These are phyloP conservation scores for Heteronetta atricapilla DNA, from an alignment of 2,113 vertebrate species.

Conservation along the genomic window DNA sequence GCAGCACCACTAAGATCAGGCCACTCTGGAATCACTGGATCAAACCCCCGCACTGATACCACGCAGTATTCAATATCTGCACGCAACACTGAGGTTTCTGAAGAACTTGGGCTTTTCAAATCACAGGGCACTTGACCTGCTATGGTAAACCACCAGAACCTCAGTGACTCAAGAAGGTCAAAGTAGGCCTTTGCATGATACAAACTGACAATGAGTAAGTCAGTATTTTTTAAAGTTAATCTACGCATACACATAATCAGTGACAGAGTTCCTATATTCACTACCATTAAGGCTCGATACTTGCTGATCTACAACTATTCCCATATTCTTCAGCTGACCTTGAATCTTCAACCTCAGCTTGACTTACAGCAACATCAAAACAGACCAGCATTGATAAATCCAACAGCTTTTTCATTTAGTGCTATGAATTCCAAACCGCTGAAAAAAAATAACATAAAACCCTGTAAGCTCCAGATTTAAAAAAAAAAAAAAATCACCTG, in stretches of 20 bases:
- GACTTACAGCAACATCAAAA: neutral
- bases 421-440: neutral
- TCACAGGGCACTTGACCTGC: neutral
- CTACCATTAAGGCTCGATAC: neutral
- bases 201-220: neutral
- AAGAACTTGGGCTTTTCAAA: neutral
- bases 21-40: neutral
- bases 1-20: neutral
- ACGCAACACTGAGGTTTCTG: neutral
- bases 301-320: neutral
- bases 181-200: neutral
- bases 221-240: neutral
- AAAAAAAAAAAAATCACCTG: neutral
- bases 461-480: neutral
- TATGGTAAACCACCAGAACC: neutral
- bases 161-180: neutral
- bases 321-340: neutral
- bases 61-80: neutral
- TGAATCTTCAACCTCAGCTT: neutral
- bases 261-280: neutral
- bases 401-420: neutral
- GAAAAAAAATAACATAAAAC: neutral
- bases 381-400: neutral
- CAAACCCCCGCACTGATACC: neutral
- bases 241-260: neutral